phyloP scores from a whole-genome alignment of 1,140 invertebrate genomes.

The Halictus rubicundus region DNA sequence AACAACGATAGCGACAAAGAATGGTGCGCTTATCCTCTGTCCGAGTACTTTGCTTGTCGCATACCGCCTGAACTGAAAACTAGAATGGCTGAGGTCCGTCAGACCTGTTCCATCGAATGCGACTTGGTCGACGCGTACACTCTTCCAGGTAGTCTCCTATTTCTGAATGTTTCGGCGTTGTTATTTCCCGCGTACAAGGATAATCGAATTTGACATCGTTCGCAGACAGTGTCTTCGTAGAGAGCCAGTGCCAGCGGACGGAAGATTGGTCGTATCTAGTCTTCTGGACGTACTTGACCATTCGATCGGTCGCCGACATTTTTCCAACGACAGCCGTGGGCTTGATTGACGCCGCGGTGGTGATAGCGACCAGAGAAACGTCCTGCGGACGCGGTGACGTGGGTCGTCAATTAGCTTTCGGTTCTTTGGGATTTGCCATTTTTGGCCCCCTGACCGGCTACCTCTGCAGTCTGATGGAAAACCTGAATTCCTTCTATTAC shows the following conservation, averaged over 20 bases:
- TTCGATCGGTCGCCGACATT: slow-evolving; percentile 88
- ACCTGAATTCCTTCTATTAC: slow-evolving; percentile 75
- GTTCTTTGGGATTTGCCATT: slow-evolving; percentile 86
- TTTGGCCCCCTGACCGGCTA: slow-evolving; percentile 86
- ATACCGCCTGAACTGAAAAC: slow-evolving; percentile 79
- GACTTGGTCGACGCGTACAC: slow-evolving; percentile 86
- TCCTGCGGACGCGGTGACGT: slow-evolving; percentile 89
- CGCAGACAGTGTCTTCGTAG: slow-evolving; percentile 82
- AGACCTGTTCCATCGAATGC: slow-evolving; percentile 84
- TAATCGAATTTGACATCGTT: slow-evolving; percentile 26
- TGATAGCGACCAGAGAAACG: slow-evolving; percentile 89
- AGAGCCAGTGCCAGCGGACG: slow-evolving; percentile 83
- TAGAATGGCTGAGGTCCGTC: slow-evolving; percentile 72
- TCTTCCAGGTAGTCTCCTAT: slow-evolving; percentile 70
- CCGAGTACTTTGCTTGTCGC: slow-evolving; percentile 82
- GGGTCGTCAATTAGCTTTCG: slow-evolving; percentile 89
- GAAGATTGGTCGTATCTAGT: slow-evolving; percentile 61
- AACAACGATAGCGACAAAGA: slow-evolving; percentile 75
- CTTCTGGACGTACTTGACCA: slow-evolving; percentile 86
- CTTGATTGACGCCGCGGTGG: slow-evolving; percentile 87
- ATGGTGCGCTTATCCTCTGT: slow-evolving; percentile 83
- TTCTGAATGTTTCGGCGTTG: background rate
- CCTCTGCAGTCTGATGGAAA: slow-evolving; percentile 57
- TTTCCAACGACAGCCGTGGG: slow-evolving; percentile 87
- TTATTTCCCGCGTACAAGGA: background rate